Base-by-base conservation (phyloP, 2,797 vertebrate species). In the Erpetoichthys calabaricus region DNA sequence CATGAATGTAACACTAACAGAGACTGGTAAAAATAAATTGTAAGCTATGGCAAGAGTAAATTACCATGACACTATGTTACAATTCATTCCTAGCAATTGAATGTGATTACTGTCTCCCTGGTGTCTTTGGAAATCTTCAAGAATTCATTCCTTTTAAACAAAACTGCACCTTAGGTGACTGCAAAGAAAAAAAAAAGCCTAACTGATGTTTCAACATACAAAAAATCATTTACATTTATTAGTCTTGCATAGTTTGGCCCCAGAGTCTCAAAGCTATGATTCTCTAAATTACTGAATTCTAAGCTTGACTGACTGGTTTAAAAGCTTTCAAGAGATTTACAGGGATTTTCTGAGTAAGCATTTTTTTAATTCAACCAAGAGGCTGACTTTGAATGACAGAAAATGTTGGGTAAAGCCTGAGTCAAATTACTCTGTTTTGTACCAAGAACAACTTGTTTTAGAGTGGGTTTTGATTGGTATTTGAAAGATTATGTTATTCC, bases 291-390 rank as follows among this genome's bases (percentile, higher is more conserved):
- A 85, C 77, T 82, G 80, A 75, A 80, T 88, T 86, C 68, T 75
- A 73, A 90, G 79, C 82, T 66, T 75, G 79, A 83, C 79, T 84
- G 87, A 90, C 86, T 81, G 86, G 83, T 86, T 85, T 84, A 87
- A 89, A 91, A 87, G 81, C 84, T 86, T 86, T 79, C 73, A 63
- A 77, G 82, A 87, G 86, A 85, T 85, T 89, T 86, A 71, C 79
- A 79, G 80, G 74, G 78, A 78, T 84, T 86, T 80, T 78, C 75
- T 67, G 62, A 75, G 72, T 82, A 76, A 81, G 81, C 79, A 77
- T 85, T 83, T 82, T 72, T 85, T 79, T 72, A 72, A 76, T 78
- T 78, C 78, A 79, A 82, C 71, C 68, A 74, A 62, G 75, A 80
- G 75, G 66, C 67, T 66, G 69, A 69, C 74, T 83, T 77, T 71